Conservation (phyloP, 2,113 vertebrate genomes). For the Sphaerodactylus townsendi region DNA sequence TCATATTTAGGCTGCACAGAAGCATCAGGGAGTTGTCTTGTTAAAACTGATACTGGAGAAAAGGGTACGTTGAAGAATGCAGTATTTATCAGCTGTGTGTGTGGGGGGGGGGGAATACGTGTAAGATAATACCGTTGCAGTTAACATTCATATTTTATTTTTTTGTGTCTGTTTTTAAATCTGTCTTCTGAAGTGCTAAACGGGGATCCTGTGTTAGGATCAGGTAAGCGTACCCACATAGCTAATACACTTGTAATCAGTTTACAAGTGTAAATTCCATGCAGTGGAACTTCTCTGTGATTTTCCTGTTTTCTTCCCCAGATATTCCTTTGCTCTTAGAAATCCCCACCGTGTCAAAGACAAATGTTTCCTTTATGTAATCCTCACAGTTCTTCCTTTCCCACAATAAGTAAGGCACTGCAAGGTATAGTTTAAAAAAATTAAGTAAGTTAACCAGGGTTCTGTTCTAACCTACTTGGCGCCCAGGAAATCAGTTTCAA, state of each 20-base stretch:
- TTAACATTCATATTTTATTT: not conserved
- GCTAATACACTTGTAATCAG: constrained; percentile 29
- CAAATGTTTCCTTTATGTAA: constrained; percentile 13
- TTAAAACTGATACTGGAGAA: too few species aligned
- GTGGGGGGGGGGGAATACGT: too few species aligned
- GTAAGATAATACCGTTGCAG: not conserved
- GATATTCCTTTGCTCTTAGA: not conserved
- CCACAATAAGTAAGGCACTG: not conserved
- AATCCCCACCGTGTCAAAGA: not conserved
- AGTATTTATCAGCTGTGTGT: not conserved
- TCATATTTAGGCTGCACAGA: too few species aligned
- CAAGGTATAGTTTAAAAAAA: not conserved
- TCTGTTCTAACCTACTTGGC: not conserved
- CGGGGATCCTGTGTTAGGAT: constrained; percentile 51
- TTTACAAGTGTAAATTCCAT: too few species aligned
- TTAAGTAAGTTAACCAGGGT: not conserved
- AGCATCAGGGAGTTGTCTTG: too few species aligned
- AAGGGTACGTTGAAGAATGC: too few species aligned
- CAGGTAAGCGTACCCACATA: constrained; percentile 61
- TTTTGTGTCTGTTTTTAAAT: constrained; percentile 26
- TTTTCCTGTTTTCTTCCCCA: not conserved
- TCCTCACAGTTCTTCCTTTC: not conserved
- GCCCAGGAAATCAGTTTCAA: not conserved
- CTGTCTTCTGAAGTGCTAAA: constrained; percentile 46
- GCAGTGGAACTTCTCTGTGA: not conserved